Evolutionary conservation across 2,888 invertebrate genomes (phyloP), one percentile per base, ranked within the genome.

Genomic region (Nemoura dubitans): DNA sequence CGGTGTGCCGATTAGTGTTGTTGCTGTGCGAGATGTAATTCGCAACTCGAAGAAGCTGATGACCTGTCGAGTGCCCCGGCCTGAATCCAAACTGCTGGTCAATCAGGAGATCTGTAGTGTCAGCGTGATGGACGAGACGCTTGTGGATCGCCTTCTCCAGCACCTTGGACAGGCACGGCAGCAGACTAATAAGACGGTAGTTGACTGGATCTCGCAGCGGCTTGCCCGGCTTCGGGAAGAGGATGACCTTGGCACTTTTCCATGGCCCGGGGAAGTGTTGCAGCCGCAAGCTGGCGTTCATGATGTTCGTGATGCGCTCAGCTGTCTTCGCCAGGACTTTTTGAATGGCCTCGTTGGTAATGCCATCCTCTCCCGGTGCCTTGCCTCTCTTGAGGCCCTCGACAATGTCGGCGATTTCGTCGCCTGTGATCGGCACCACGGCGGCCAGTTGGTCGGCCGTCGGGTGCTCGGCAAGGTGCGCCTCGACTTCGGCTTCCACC

Each of bases 181-280:
- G 36, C 36, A 10, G 10, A 10, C 36, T 36, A 36, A 36, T 36
- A 3, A 10, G 36, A 6, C 36, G 3, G 36, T 36, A 76, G 21
- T n/a, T 27, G 5, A 3, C 76, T 76, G 83, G n/a, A 7, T 36
- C 5, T 29, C 43, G 3, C n/a, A 59, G 76, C 2, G 5, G 3
- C 25, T 82, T 82, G 30, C 82, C n/a, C 36, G 3, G 25, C n/a
- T n/a, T n/a, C n/a, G n/a, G n/a, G n/a, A n/a, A n/a, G n/a, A n/a
- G n/a, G n/a, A n/a, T n/a, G n/a, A 5, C 25, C 25, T 5, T 5
- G 82, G 27, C 5, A 30, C 3, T 5, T 5, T 82, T 82, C 82
- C 82, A 82, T 6, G 25, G 3, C 30, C 14, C 14, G 16, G 82
- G 82, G 82, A 10, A 82, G 82, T 82, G 82, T 29, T 36, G 29